Percentiles rank a stretch among this genome's conserved stretches.
Conservation (phyloP, 2,888 invertebrate genomes). For the Pseudanteris insignis region DNA sequence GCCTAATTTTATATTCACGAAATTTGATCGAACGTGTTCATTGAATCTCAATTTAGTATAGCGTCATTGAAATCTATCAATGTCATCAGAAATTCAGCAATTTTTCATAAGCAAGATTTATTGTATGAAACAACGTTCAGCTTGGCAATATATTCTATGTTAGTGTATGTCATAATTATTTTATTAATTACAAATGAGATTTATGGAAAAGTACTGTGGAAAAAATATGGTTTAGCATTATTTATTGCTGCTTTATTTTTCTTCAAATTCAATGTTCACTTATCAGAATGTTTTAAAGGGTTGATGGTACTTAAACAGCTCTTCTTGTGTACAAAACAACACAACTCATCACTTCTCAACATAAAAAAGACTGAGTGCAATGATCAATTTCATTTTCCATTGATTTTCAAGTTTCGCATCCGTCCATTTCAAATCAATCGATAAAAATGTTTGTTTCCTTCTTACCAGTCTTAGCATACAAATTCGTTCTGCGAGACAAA, state of each 20-base stretch:
- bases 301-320: constrained; percentile 34
- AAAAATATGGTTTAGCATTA: too few species aligned
- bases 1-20: constrained; percentile 45
- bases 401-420: constrained; percentile 21
- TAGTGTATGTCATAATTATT: too few species aligned
- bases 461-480: constrained; percentile 1
- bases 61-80: too few species aligned
- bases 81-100: too few species aligned
- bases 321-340: constrained; percentile 15
- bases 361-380: constrained; percentile 38
- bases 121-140: constrained; percentile 21
- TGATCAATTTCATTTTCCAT: constrained; percentile 9
- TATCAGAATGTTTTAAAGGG: constrained; percentile 27
- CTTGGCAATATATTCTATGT: constrained; percentile 4
- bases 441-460: constrained; percentile 7
- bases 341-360: constrained; percentile 13
- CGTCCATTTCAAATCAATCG: constrained; percentile 23
- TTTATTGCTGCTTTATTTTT: too few species aligned
- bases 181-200: too few species aligned
- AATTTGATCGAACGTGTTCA: constrained; percentile 3
- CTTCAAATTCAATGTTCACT: constrained; percentile 17
- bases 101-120: too few species aligned
- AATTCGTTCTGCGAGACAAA: too few species aligned
- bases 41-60: too few species aligned
- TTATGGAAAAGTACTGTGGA: too few species aligned